A percentile compares a stretch with the other conserved stretches of the same genome.
Conservation (phyloP, 1,140 invertebrate genomes). For the Tetragnatha versicolor region DNA sequence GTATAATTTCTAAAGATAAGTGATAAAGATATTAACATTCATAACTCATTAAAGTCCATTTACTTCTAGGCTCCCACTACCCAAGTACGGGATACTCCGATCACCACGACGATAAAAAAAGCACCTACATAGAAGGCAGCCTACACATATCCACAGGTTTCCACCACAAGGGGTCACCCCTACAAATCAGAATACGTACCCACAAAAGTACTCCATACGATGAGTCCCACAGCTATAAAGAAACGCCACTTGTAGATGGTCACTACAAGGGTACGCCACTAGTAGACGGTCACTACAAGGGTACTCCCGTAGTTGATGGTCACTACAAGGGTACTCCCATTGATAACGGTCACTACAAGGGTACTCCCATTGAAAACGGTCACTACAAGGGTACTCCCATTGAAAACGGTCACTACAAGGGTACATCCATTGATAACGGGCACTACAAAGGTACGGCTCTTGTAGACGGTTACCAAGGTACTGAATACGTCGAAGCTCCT, state of each 20-base stretch:
- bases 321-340: constrained; percentile 16
- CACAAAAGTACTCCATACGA: not conserved
- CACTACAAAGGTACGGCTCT: not conserved
- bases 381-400: not conserved
- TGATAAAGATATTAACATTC: too few relatives aligned
- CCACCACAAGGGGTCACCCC: too few relatives aligned
- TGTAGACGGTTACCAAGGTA: constrained; percentile 11
- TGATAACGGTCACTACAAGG: constrained; percentile 11
- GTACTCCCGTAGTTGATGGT: not conserved
- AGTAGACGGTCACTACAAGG: not conserved
- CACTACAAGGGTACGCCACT: constrained; percentile 25
- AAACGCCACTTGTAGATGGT: too few relatives aligned
- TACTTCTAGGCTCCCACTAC: too few relatives aligned
- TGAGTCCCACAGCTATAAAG: too few relatives aligned
- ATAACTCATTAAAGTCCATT: too few relatives aligned
- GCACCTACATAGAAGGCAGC: not conserved
- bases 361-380: not conserved
- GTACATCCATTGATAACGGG: not conserved
- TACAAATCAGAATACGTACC: not conserved
- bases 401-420: not conserved
- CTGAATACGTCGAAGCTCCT: not conserved
- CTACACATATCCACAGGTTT: not conserved
- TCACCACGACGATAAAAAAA: not conserved
- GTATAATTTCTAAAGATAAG: too few relatives aligned
- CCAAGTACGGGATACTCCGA: not conserved